These are phyloP conservation scores for Mythimna loreyi DNA, from an alignment of 2,888 invertebrate species.

Conservation along the genomic window DNA sequence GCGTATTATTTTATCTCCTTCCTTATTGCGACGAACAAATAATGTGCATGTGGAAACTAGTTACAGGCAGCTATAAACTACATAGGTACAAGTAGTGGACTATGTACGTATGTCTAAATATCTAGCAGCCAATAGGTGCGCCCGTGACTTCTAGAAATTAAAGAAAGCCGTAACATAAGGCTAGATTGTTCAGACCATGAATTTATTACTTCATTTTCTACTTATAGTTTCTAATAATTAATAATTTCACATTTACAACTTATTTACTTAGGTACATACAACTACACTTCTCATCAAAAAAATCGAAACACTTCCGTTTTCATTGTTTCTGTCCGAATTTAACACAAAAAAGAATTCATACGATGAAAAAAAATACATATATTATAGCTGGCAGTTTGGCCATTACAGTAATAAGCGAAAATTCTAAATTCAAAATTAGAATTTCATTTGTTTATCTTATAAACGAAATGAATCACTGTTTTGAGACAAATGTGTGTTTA, in stretches of 20 bases:
- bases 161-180: constrained; percentile 59
- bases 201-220: constrained; percentile 40
- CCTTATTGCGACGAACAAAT: constrained; percentile 46
- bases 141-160: constrained; percentile 26
- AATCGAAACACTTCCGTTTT: too few relatives aligned
- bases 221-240: constrained; percentile 29
- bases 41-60: constrained; percentile 38
- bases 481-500: too few relatives aligned
- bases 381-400: too few relatives aligned
- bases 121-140: constrained; percentile 17
- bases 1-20: constrained; percentile 39
- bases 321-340: too few relatives aligned
- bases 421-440: too few relatives aligned
- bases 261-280: not conserved
- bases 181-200: constrained; percentile 27
- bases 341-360: too few relatives aligned
- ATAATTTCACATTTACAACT: constrained; percentile 19
- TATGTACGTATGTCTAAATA: constrained; percentile 19
- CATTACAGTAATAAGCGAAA: too few relatives aligned
- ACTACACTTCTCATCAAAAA: too few relatives aligned
- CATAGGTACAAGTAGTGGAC: not conserved
- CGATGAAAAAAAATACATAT: too few relatives aligned
- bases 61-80: constrained; percentile 22
- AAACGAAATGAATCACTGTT: too few relatives aligned
- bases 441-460: too few relatives aligned